phyloP scores from a whole-genome alignment of 30 jellyfish, hydroid and myxozoan species.

The Cassiopea xamachana region DNA sequence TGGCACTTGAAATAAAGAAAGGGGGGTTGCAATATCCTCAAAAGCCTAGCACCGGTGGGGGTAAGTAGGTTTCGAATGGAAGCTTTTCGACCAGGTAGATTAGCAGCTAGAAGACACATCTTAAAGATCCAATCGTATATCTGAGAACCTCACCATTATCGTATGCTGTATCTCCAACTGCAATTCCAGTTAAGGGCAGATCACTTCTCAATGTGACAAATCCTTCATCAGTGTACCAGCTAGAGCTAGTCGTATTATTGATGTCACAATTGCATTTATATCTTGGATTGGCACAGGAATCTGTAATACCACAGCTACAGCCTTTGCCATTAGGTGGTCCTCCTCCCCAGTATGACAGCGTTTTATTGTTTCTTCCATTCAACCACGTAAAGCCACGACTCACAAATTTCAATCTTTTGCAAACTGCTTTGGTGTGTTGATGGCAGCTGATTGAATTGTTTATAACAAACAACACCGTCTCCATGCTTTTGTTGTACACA shows the following conservation, averaged over 20 bases:
- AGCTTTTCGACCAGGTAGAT: no score
- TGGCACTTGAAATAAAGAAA: no score
- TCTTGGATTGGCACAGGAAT: neutral
- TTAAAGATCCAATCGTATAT: constrained; percentile 40
- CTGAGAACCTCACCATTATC: constrained; percentile 11
- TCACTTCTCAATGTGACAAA: constrained; percentile 11
- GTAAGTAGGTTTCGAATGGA: no score
- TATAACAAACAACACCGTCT: neutral
- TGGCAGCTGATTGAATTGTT: constrained; percentile 16
- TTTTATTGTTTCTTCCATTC: constrained; percentile 21
- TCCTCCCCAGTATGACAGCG: constrained; percentile 36
- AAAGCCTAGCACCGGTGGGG: no score
- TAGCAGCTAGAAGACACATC: neutral
- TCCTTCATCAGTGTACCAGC: constrained; percentile 21
- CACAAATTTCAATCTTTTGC: constrained; percentile 36
- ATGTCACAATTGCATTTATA: constrained; percentile 23
- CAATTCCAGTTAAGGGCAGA: constrained; percentile 56
- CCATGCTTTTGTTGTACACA: neutral
- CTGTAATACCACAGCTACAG: constrained; percentile 13
- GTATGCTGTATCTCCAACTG: constrained; percentile 38
- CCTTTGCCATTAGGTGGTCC: constrained; percentile 36
- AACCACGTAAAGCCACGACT: constrained; percentile 22
- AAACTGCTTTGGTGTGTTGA: constrained; percentile 18
- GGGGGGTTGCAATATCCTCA: no score
- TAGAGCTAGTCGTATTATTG: neutral